Base-by-base conservation (phyloP, 1,140 invertebrate genomes). In the Thalassaphorura encarpata region DNA sequence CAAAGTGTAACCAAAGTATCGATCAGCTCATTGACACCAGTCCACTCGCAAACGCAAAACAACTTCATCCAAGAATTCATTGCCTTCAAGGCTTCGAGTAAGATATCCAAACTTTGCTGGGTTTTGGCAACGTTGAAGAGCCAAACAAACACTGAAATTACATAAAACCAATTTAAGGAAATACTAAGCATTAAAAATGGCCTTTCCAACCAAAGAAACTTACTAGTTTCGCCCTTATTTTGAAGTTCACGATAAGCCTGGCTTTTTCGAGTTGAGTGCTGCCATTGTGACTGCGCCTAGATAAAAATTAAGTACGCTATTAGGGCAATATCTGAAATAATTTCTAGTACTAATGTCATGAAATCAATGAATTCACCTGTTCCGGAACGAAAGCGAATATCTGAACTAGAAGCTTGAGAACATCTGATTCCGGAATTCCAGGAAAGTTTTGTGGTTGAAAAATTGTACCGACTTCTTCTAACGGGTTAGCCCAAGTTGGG, bases 401-500 rank as follows among this genome's bases (percentile, higher is more conserved):
- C 43, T 65, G 63, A 28, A 62, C 47, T 16, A 65, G 46, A 6
- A 65, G 41, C 29, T 54, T 56, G 24, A 60, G 40, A 45, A 62
- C 56, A 41, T 27, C 49, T 19, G 47, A 41, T 46, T 65, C 56
- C 3, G 63, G 45, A 28, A 65, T 54, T 3, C 63, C 63, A 16
- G 59, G 56, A 49, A 65, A 65, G 46, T 65, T 65, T 51, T 65
- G 63, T 0, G 59, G 59, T n/a, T 48, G 48, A 50, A 65, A 65
- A 13, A 58, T 48, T 16, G 21, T 52, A 6, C 36, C 56, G 15
- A 65, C 23, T 26, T 65, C 63, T 40, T 65, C 63, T 15, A 65
- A 49, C 1, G 63, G 63, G 45, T 62, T 60, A 11, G 33, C 29
- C 63, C 63, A 65, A 27, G 46, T 45, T 4, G 42, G 26, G 8